phyloP scores from a whole-genome alignment of 2,113 vertebrate genomes.

The Oriolus oriolus region DNA sequence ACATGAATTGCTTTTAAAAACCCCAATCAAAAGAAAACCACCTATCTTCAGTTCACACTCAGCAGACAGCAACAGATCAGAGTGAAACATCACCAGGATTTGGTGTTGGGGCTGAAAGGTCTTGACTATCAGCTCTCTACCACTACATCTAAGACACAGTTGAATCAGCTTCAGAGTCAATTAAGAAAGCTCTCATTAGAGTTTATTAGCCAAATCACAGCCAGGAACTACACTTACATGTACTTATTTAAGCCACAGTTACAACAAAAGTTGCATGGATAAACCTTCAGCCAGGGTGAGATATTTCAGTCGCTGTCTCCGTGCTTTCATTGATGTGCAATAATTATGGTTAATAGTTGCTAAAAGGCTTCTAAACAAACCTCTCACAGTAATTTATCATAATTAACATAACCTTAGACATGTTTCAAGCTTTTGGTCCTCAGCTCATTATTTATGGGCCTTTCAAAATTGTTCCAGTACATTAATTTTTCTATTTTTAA shows the following conservation, averaged over 20 bases:
- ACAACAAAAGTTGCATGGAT: background rate
- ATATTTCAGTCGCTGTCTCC: background rate
- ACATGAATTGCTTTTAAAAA: background rate
- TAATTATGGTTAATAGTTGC: constrained; percentile 20
- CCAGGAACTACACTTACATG: background rate
- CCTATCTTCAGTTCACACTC: background rate
- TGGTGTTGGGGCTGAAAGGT: background rate
- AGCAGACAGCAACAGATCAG: background rate
- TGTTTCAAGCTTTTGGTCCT: constrained; percentile 40
- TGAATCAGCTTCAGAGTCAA: background rate
- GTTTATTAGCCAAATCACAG: background rate
- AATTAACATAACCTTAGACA: constrained; percentile 66
- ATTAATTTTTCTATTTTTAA: constrained; percentile 70
- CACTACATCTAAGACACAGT: rapidly evolving
- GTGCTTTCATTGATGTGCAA: background rate
- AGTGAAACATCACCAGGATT: background rate
- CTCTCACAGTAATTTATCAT: constrained; percentile 53
- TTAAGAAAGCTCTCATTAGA: background rate
- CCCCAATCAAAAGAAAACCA: rapidly evolving
- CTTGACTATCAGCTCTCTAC: background rate
- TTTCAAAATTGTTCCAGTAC: constrained; percentile 65
- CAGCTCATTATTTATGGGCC: constrained; percentile 58
- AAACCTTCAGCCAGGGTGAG: background rate
- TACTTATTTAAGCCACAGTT: background rate
- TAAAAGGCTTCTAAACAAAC: constrained; percentile 52